Evolutionary conservation across 2,888 invertebrate species (phyloP), one percentile per base, ranked within the genome.

Genomic region (Rhyacophila evoluta): DNA sequence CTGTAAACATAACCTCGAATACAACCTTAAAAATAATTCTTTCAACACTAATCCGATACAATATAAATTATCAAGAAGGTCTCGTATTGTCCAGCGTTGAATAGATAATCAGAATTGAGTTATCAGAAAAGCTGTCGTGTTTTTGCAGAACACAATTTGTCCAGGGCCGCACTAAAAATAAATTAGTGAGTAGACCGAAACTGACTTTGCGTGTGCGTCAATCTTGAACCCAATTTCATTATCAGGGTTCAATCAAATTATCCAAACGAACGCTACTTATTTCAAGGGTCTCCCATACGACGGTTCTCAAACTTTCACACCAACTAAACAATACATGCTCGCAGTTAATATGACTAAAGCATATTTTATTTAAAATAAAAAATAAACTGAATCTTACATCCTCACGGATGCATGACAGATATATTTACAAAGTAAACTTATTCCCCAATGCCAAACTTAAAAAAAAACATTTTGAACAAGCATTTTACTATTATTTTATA

Each of bases 191-290:
- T 55, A 55, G 19, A 55, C 55, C 55, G 10, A 19, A 55, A 55
- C 55, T 55, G 55, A 55, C 55, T 55, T 55, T 55, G 55, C 55
- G 55, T 55, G 55, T 19, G 12, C 55, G 55, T 19, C 55, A 55
- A 55, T 55, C 55, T 55, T 55, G 25, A 55, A 55, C 55, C 55
- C 55, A 55, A 55, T 55, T 55, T 55, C 55, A 55, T 55, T 55
- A 55, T 55, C 55, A 55, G 55, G 55, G 55, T 55, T 55, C 55
- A 55, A 55, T 55, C 55, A 55, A 55, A 55, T 55, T 55, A 55
- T 55, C 55, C 55, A 55, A 55, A 55, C 55, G 55, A 55, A 55
- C 55, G 55, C 55, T 55, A 55, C 55, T 55, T 55, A 55, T 55
- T 55, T 55, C 25, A 6, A 55, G 15, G 55, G 55, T 55, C 6